Conservation (phyloP, 2,113 vertebrate species). For the Cacatua alba region DNA sequence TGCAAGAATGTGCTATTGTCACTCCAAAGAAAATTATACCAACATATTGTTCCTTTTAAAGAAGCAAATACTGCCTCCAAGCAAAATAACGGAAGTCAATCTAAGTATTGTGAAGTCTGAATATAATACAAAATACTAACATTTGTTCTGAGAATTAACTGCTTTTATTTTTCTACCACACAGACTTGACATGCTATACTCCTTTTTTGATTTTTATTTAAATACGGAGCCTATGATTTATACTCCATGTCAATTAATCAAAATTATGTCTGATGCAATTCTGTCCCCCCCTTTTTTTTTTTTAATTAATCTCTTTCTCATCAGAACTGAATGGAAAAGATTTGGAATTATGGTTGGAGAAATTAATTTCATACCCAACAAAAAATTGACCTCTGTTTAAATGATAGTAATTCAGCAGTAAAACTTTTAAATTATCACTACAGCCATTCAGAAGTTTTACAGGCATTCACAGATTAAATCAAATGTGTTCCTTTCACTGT, state of each 20-base stretch:
- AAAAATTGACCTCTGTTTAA: not conserved
- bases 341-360: not conserved
- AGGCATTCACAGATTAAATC: not conserved
- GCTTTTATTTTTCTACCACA: not conserved
- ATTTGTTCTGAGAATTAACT: constrained; percentile 39
- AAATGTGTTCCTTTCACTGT: not conserved
- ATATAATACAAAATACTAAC: constrained; percentile 39
- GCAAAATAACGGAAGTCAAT: constrained; percentile 8
- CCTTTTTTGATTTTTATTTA: not conserved
- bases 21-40: constrained; percentile 20
- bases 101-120: constrained; percentile 27
- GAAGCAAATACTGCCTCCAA: not conserved
- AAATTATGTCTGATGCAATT: rapidly evolving
- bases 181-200: not conserved
- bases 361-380: not conserved
- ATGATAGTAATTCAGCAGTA: not conserved
- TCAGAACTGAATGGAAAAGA: not conserved
- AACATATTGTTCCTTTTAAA: constrained; percentile 10
- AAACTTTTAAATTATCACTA: not conserved
- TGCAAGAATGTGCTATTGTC: not conserved
- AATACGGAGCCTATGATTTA: not conserved
- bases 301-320: not conserved
- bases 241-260: not conserved
- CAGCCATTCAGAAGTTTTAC: not conserved
- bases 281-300: not conserved